Conservation (phyloP, 2,888 invertebrate species). For the Dastarcus helophoroides region DNA sequence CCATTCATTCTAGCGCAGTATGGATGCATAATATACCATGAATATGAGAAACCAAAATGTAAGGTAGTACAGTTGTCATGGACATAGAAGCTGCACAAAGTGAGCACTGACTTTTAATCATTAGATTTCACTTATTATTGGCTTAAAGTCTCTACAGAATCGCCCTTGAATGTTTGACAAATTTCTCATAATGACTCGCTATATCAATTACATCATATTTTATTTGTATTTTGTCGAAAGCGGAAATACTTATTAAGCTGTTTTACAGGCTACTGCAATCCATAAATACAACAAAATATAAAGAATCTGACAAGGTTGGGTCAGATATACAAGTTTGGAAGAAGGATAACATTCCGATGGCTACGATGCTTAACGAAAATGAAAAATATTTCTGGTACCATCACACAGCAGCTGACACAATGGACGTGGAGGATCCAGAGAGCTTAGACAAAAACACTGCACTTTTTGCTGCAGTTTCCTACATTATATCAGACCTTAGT, state of each 20-base stretch:
- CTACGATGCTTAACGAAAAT: conserved; percentile 53
- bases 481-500: conserved; percentile 64
- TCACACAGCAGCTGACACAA: conserved; percentile 68
- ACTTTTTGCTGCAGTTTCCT: conserved; percentile 66
- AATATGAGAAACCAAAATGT: no score
- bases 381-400: conserved; percentile 67
- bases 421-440: conserved; percentile 59
- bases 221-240: no score
- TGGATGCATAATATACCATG: no score
- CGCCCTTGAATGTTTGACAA: no score
- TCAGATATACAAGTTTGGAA: conserved; percentile 59
- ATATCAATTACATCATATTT: no score
- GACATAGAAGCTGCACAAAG: no score
- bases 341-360: conserved; percentile 55
- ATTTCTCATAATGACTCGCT: no score
- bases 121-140: no score
- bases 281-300: conserved; percentile 54
- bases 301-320: conserved; percentile 42
- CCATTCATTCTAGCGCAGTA: no score
- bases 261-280: conserved; percentile 45
- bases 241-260: not conserved
- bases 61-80: no score
- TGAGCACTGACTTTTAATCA: no score
- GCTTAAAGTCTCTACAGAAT: no score
- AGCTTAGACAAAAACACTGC: conserved; percentile 63